Evolutionary conservation across 1,140 invertebrate species (phyloP).

Genomic region (Panagrolaimus sp.): DNA sequence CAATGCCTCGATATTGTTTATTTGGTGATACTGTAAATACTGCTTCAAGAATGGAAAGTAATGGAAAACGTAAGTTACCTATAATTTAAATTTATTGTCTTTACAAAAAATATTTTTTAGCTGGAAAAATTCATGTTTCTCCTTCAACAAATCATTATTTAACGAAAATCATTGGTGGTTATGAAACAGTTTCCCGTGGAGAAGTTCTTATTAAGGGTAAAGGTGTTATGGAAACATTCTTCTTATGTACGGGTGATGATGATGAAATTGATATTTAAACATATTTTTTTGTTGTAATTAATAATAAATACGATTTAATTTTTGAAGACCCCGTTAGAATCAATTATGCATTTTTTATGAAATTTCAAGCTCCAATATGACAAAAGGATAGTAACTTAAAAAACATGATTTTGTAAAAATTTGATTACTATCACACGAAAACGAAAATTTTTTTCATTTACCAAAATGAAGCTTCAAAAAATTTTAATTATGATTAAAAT

Average conservation of each 20-base stretch:
- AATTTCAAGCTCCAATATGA: too few relatives aligned
- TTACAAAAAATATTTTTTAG: not conserved
- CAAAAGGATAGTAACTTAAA: too few relatives aligned
- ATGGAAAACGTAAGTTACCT: constrained; percentile 11
- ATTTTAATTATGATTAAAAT: too few relatives aligned
- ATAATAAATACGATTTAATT: too few relatives aligned
- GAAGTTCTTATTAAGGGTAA: constrained; percentile 16
- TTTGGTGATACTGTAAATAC: constrained; percentile 70
- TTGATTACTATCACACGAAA: too few relatives aligned
- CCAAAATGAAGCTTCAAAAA: too few relatives aligned
- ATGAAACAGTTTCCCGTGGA: not conserved
- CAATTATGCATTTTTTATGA: too few relatives aligned
- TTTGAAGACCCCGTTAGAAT: too few relatives aligned
- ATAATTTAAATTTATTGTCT: not conserved
- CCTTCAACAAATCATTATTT: not conserved
- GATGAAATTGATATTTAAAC: too few relatives aligned
- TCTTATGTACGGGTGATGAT: not conserved
- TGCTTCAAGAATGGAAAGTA: constrained; percentile 18
- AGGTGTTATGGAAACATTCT: constrained; percentile 18
- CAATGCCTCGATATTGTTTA: constrained; percentile 74
- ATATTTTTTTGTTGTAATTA: too few relatives aligned
- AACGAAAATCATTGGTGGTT: not conserved
- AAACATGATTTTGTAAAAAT: too few relatives aligned
- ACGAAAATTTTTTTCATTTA: too few relatives aligned
- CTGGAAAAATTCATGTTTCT: constrained; percentile 12